Evolutionary conservation across 2,797 vertebrate genomes (phyloP), one percentile per base, ranked within the genome.

Genomic region (Huso huso): DNA sequence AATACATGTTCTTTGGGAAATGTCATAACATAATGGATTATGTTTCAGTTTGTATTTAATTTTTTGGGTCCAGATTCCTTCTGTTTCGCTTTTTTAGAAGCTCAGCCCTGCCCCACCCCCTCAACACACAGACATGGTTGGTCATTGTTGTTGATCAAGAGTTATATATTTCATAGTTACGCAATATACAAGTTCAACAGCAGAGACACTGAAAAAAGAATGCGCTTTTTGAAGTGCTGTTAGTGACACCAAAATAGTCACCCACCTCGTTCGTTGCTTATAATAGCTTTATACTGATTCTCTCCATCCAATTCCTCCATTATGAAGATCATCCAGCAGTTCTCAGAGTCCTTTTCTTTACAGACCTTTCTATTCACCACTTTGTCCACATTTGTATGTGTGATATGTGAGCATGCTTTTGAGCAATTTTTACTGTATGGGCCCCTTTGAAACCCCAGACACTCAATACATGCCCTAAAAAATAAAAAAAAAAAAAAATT

Each of bases 401-500:
- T 0, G 0, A 58, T 73, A 0, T 49, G 70, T 4, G 3, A 2
- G 72, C 96, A 99, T 0, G 58, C n/a, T 0, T 0, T 0, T 0
- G 72, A 75, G 71, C 96, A 99, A 78, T 92, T 95, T 70, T 89
- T 87, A 59, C 73, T 48, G 0, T 85, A 84, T 0, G 81, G 82
- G 6, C 91, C 89, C 0, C 64, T 82, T 0, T 0, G 0, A 49
- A 92, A 93, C 0, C 71, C 77, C 1, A 71, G 75, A 75, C 96
- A 99, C 73, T 96, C 93, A 23, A 93, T 85, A 1, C 95, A 97
- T 51, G 69, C 79, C 68, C 95, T 99, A 81, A 49, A 70, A 79
- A 37, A 71, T 61, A 8, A 70, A 51, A 49, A 65, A 51, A 48
- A 63, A 52, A 49, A 7, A 15, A 7, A 18, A 2, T 18, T 18